Conservation (phyloP, 1,140 invertebrate species). For the Drosophila ananassae region DNA sequence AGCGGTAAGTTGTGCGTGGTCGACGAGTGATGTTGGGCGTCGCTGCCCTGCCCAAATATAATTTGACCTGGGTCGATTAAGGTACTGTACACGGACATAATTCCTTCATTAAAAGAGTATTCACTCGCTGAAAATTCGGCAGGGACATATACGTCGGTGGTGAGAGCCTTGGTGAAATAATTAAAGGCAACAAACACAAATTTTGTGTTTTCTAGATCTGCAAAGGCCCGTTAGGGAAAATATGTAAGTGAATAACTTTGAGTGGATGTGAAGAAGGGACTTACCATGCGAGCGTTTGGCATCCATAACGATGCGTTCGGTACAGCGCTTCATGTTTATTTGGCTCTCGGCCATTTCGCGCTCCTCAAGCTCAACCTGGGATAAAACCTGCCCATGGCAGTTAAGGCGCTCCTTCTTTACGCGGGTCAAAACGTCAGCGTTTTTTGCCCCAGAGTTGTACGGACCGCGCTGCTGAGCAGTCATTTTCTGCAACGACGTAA, state of each 20-base stretch:
- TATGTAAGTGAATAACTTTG: background rate
- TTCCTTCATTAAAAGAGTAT: constrained; percentile 63
- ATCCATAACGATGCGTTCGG: constrained; percentile 46
- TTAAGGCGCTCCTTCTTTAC: constrained; percentile 31
- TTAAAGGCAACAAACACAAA: constrained; percentile 70
- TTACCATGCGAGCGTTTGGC: constrained; percentile 49
- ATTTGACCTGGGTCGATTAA: constrained; percentile 67
- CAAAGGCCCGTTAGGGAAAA: background rate
- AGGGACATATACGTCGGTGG: constrained; percentile 59
- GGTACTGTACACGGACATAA: constrained; percentile 51
- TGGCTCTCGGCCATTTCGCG: constrained; percentile 10
- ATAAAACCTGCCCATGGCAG: constrained; percentile 40
- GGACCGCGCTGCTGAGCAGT: constrained; percentile 46
- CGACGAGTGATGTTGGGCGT: constrained; percentile 48
- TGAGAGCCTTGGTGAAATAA: constrained; percentile 58
- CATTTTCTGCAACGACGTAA: constrained; percentile 32
- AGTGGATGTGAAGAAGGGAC: background rate
- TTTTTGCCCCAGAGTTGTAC: constrained; percentile 43
- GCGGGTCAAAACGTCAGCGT: constrained; percentile 8
- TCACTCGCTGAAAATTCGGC: constrained; percentile 68
- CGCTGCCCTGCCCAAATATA: constrained; percentile 60
- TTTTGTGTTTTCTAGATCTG: constrained; percentile 50
- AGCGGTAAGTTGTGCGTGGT: constrained; percentile 66
- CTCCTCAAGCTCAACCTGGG: constrained; percentile 34
- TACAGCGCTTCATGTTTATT: constrained; percentile 57